A percentile compares a stretch with the other conserved stretches of the same genome.
Conservation (phyloP, 2,797 vertebrate species). For the Sebastes matsubarae region DNA sequence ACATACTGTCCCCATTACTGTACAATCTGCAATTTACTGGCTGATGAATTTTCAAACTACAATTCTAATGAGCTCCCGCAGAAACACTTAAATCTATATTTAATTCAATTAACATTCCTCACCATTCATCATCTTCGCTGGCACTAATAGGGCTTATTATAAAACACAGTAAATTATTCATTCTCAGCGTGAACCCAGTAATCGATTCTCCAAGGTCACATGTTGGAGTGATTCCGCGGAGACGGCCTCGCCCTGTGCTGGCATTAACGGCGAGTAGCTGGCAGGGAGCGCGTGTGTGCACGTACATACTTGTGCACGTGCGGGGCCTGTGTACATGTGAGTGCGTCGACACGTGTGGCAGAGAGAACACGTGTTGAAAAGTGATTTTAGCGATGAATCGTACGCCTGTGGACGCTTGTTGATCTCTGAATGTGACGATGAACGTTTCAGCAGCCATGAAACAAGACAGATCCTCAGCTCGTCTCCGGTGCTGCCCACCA, state of each 20-base stretch:
- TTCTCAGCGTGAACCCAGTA: conserved; percentile 49
- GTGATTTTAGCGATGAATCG: background rate
- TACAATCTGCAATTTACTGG: conserved; percentile 46
- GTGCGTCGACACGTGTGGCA: background rate
- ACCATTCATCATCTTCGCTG: conserved; percentile 72
- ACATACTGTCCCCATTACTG: conserved; percentile 42
- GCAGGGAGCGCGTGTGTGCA: background rate
- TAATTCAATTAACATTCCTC: conserved; percentile 72
- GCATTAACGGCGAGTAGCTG: background rate
- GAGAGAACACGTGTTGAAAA: conserved; percentile 5
- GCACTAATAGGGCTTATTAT: conserved; percentile 72
- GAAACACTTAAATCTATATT: conserved; percentile 77
- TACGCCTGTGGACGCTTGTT: conserved; percentile 14
- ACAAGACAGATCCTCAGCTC: conserved; percentile 15
- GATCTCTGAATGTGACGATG: conserved; percentile 23
- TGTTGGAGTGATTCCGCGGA: conserved; percentile 30
- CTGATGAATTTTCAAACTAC: conserved; percentile 66
- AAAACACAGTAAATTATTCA: conserved; percentile 70
- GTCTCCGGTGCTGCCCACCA: background rate
- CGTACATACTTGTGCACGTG: background rate
- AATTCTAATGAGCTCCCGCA: conserved; percentile 60
- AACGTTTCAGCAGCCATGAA: conserved; percentile 3
- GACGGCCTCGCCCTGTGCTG: conserved; percentile 1
- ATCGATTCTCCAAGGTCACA: conserved; percentile 61
- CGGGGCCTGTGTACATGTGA: conserved; percentile 15